phyloP scores from a whole-genome alignment of 2,797 vertebrate species.

The Acropternis orthonyx region DNA sequence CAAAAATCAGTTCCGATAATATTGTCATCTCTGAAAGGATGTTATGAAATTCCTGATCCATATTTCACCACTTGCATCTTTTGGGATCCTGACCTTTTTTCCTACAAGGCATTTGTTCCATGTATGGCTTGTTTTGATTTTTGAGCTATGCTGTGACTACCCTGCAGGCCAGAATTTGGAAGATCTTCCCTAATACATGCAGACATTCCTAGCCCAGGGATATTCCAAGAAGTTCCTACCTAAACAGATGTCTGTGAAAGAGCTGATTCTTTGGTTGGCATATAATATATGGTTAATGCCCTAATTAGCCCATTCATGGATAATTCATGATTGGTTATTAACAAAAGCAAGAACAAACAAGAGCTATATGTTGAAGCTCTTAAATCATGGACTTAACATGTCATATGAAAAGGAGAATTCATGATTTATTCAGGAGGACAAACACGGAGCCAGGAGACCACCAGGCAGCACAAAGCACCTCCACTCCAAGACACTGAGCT shows the following conservation, averaged over 20 bases:
- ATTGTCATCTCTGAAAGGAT: background rate
- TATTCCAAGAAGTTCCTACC: slow-evolving; percentile 3
- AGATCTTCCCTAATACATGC: background rate
- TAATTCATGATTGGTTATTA: slow-evolving; percentile 74
- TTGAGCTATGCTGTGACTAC: background rate
- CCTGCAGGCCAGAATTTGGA: background rate
- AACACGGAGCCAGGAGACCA: background rate
- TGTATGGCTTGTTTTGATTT: slow-evolving; percentile 1
- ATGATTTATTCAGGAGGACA: slow-evolving; percentile 65
- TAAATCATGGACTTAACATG: slow-evolving; percentile 61
- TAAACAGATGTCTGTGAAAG: slow-evolving; percentile 31
- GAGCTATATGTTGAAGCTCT: slow-evolving; percentile 34
- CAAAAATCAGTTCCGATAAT: background rate
- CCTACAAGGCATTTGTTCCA: background rate
- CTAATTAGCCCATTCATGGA: slow-evolving; percentile 66
- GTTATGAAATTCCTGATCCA: background rate
- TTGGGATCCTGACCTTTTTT: background rate
- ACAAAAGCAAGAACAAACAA: slow-evolving; percentile 63
- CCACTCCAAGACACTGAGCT: slow-evolving; percentile 22
- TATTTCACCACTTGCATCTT: background rate
- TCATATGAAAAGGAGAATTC: slow-evolving; percentile 37
- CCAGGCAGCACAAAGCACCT: slow-evolving; percentile 12
- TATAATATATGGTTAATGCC: slow-evolving; percentile 63
- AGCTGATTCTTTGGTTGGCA: slow-evolving; percentile 50
- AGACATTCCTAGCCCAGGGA: slow-evolving; percentile 22